phyloP scores from a whole-genome alignment of 2,113 vertebrate genomes.

The Sinosuthora webbiana region DNA sequence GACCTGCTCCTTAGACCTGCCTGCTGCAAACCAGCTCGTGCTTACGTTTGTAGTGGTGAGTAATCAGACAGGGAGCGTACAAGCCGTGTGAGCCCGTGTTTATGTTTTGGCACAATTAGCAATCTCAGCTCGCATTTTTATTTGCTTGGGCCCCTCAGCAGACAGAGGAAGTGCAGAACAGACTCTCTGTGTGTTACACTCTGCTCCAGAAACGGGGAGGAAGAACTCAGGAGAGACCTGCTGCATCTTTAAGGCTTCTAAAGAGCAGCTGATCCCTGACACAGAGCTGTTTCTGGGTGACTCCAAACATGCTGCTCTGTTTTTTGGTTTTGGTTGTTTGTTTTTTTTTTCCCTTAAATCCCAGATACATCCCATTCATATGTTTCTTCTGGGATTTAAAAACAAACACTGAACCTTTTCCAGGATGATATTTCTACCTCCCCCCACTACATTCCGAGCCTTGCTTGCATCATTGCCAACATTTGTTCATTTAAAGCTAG shows the following conservation, averaged over 20 bases:
- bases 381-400: constrained; percentile 29
- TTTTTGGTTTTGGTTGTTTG: too few relatives aligned
- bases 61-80: neutral
- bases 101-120: constrained; percentile 33
- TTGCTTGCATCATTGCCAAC: constrained; percentile 32
- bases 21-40: neutral
- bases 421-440: constrained; percentile 22
- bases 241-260: constrained; percentile 5
- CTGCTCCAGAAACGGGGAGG: neutral
- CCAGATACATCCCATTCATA: neutral
- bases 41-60: constrained; percentile 27
- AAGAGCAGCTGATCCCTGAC: constrained; percentile 49
- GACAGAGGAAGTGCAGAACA: neutral
- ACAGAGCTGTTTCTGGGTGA: constrained; percentile 2
- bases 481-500: constrained; percentile 33
- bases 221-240: neutral
- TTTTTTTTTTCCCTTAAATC: neutral
- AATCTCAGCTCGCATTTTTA: neutral
- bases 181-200: neutral
- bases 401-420: constrained; percentile 50
- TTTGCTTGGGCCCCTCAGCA: constrained; percentile 24
- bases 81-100: neutral
- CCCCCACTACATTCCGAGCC: neutral
- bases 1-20: constrained; percentile 1
- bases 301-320: constrained; percentile 8